phyloP scores from a whole-genome alignment of 1,140 invertebrate genomes.

The Cherax quadricarinatus region DNA sequence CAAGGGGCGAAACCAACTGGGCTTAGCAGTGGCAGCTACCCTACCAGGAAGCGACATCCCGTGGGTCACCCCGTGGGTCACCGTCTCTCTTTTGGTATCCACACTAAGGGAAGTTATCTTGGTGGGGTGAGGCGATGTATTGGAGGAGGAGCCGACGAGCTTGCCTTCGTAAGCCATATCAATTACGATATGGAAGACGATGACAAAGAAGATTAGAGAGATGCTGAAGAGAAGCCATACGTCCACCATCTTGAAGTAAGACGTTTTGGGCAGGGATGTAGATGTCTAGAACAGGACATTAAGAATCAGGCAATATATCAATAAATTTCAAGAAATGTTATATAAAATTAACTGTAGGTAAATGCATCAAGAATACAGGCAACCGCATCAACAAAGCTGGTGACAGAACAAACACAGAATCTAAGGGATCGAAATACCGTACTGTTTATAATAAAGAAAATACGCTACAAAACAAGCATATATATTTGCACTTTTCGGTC shows the following conservation, averaged over 20 bases:
- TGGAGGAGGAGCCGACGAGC: neutral
- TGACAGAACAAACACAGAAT: too few species aligned
- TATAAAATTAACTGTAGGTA: neutral
- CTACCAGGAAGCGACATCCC: neutral
- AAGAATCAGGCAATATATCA: neutral
- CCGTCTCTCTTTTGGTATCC: neutral
- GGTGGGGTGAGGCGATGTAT: neutral
- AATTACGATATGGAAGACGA: constrained; percentile 61
- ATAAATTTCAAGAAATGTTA: neutral
- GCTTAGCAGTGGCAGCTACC: neutral
- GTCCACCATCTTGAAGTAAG: constrained; percentile 69
- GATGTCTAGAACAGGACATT: constrained; percentile 15
- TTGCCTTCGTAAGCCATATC: constrained; percentile 57
- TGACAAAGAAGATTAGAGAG: constrained; percentile 65
- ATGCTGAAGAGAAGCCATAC: constrained; percentile 61
- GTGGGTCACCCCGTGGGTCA: too few species aligned
- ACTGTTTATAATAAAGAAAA: too few species aligned
- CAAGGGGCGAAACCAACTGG: neutral
- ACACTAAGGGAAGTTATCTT: neutral
- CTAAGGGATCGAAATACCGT: too few species aligned
- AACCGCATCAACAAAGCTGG: too few species aligned
- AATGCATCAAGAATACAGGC: too few species aligned
- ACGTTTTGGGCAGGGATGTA: constrained; percentile 56
- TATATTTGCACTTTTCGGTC: too few species aligned
- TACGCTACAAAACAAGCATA: too few species aligned